Base-by-base conservation (phyloP, 2,888 invertebrate genomes). In the Gasteruption jaculator region DNA sequence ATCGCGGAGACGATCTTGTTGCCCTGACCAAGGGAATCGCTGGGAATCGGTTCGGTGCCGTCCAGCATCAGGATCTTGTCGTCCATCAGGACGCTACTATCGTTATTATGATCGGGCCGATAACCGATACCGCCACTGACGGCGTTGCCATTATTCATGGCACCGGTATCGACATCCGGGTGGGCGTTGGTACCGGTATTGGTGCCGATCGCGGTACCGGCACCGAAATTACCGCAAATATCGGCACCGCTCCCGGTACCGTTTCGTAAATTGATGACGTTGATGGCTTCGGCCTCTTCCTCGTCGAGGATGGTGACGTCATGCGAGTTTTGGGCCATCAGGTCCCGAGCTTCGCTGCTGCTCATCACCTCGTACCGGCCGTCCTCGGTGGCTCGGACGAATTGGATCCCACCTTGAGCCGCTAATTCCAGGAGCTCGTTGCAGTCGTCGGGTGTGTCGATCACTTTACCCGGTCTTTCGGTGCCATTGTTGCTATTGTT, bases 311-410 rank as follows among this genome's bases (percentile, higher is more conserved):
- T 66, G 36, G 67, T 66, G 31, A 69, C 60, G 43, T 69, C 68
- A 42, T 68, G 68, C 3, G 67, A 64, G 49, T 68, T 69, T 53
- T 71, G 69, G 1, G 65, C 63, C 66, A 72, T 72, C 41, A 72
- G 49, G 41, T 71, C 64, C 3, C 71, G 61, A 4, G 71, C 71
- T 34, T 72, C 72, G 48, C 58, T 68, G 48, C 64, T 68, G n/a
- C 66, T 66, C 57, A 67, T 65, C 32, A 71, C 68, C 48, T 72
- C 71, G 52, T 71, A 72, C 48, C 65, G 65, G 38, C 72, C 72
- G 48, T 72, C 71, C 32, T 68, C 71, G 8, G 69, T 66, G 8
- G 71, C 68, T 3, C 71, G 61, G 20, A 72, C 69, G 48, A 72
- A 72, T 50, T 72, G 71, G 45, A 72, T 71, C 32, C 67, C 71